phyloP scores from a whole-genome alignment of 2,888 invertebrate species.

The Thera obeliscata region DNA sequence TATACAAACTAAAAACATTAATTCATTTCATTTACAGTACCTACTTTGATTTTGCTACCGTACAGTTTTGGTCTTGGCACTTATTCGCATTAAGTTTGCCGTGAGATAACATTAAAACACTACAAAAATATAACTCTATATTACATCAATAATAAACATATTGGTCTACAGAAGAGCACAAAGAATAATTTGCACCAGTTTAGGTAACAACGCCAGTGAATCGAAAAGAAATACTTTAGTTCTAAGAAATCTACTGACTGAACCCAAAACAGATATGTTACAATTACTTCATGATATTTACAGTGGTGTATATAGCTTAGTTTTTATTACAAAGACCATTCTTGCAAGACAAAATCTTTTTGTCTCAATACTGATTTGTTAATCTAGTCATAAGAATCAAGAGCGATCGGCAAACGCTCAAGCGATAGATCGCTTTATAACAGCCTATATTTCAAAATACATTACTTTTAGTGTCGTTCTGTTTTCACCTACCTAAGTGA shows the following conservation, averaged over 20 bases:
- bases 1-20: not conserved
- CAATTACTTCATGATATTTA: slow-evolving; percentile 66
- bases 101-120: slow-evolving; percentile 42
- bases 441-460: not conserved
- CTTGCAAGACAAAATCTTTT: slow-evolving; percentile 40
- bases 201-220: too few relatives aligned
- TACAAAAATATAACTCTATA: slow-evolving; percentile 69
- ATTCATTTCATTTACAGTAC: not conserved
- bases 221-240: slow-evolving; percentile 7
- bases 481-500: not conserved
- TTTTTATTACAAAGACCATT: slow-evolving; percentile 16
- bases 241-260: slow-evolving; percentile 45
- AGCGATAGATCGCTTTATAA: slow-evolving; percentile 24
- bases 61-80: slow-evolving; percentile 20
- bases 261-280: slow-evolving; percentile 71
- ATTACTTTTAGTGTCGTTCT: not conserved
- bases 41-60: not conserved
- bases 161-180: slow-evolving; percentile 16
- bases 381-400: slow-evolving; percentile 63
- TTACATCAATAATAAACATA: slow-evolving; percentile 41
- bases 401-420: slow-evolving; percentile 19
- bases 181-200: not conserved
- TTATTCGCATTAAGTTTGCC: slow-evolving; percentile 16
- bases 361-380: slow-evolving; percentile 64
- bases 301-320: slow-evolving; percentile 47